phyloP scores from a whole-genome alignment of 2,113 vertebrate species.

The Bos indicus region DNA sequence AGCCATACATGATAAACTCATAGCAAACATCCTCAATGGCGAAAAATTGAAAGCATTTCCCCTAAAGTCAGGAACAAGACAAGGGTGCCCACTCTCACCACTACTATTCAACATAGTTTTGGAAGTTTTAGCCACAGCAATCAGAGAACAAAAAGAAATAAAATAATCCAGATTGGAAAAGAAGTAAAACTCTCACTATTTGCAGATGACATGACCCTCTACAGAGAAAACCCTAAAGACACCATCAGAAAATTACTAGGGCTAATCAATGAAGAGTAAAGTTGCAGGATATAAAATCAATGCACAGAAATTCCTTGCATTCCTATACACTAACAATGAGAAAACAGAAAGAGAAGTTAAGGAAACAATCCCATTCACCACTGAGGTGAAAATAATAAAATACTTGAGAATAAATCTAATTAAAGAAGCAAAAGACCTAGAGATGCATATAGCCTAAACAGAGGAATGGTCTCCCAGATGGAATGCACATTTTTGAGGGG shows the following conservation, averaged over 20 bases:
- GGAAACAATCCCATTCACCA: neutral
- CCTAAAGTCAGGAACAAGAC: neutral
- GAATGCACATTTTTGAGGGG: neutral
- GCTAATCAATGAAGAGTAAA: neutral
- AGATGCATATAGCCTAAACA: neutral
- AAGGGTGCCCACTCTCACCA: neutral
- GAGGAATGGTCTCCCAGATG: neutral
- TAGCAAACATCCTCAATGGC: neutral
- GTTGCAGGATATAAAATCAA: neutral
- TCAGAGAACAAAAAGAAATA: neutral
- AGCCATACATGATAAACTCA: neutral
- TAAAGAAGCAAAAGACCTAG: neutral
- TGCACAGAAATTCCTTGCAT: neutral
- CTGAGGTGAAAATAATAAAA: neutral
- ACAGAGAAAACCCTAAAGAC: neutral
- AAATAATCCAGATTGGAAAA: neutral
- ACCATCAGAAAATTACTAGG: neutral
- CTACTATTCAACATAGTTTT: neutral
- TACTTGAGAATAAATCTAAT: neutral
- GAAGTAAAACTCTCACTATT: neutral
- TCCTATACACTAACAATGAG: neutral
- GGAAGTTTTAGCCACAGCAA: neutral
- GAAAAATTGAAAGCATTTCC: neutral
- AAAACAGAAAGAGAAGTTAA: neutral
- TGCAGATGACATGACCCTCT: neutral